phyloP scores from a whole-genome alignment of 2,797 vertebrate genomes.

The Sebastes ruberrimus region DNA sequence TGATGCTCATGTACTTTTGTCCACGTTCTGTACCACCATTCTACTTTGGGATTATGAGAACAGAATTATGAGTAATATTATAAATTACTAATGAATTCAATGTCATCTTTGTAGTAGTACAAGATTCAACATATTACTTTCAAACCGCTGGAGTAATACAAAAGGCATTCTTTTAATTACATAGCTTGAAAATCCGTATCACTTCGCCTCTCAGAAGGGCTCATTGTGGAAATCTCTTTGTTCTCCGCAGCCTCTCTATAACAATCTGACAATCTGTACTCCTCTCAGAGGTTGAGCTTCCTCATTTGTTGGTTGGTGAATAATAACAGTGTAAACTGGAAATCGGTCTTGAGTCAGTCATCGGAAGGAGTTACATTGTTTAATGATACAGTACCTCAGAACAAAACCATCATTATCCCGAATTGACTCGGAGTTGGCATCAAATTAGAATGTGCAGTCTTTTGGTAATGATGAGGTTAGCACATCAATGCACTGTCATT shows the following conservation, averaged over 20 bases:
- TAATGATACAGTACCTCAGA: constrained; percentile 30
- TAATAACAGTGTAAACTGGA: constrained; percentile 40
- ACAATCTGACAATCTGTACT: constrained; percentile 14
- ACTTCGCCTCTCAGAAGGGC: constrained; percentile 1
- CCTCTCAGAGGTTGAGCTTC: constrained; percentile 20
- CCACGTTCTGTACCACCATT: neutral
- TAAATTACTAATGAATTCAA: neutral
- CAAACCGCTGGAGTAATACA: neutral
- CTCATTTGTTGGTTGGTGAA: constrained; percentile 24
- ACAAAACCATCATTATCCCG: constrained; percentile 40
- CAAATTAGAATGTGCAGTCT: constrained; percentile 24
- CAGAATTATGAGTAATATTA: neutral
- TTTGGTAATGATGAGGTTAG: constrained; percentile 26
- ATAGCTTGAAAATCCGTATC: constrained; percentile 1
- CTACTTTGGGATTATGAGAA: neutral
- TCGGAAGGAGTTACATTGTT: constrained; percentile 7
- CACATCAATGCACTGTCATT: neutral
- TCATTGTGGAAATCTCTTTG: constrained; percentile 20
- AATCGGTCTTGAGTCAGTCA: constrained; percentile 36
- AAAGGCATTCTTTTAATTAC: constrained; percentile 15
- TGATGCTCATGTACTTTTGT: neutral
- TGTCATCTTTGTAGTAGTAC: neutral
- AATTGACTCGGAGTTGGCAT: constrained; percentile 21
- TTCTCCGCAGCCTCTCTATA: constrained; percentile 4
- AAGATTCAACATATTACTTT: neutral